Base-by-base conservation (phyloP, 2,888 invertebrate genomes). In the Embidobia sp. region DNA sequence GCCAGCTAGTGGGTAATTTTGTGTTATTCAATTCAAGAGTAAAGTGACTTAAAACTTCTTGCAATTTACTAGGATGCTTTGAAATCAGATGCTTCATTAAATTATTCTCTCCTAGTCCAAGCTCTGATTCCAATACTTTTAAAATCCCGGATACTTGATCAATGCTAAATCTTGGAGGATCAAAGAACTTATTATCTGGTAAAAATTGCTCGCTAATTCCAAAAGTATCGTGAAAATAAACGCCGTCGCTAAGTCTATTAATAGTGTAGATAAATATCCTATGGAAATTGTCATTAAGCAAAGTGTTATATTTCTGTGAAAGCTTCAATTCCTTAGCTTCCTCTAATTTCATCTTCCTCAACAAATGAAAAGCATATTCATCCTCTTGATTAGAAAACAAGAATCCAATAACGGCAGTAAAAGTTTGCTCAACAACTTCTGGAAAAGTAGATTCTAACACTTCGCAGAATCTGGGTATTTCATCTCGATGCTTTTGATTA, bases 21-120 rank as follows among this genome's bases (percentile, higher is more conserved):
- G 90, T 90, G 8, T 88, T 85, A 19, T 91, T 86, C 3, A 93
- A 89, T 27, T 90, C 90, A 15, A 90, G 86, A 86, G 91, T 91
- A 1, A 93, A 82, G 51, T 89, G 86, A 48, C 92, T 87, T 11
- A 93, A 83, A 66, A 93, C 89, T 81, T 90, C 90, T 76, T 93
- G 92, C 53, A 94, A 83, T n/a, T 90, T 87, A 31, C 90, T 82
- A 1, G 92, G 91, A 79, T 90, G 90, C 49, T 91, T 89, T 0
- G 55, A 70, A 0, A 79, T 77, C 1, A 88, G 46, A 61, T 81
- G 72, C 5, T 78, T 46, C 40, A 88, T 82, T 11, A 78, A 26
- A 16, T 8, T 44, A 2, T 13, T 33, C 2, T 66, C 33, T 86
- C 82, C 59, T 90, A 84, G 44, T 84, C 87, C 51, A 3, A 83